A percentile compares a stretch with the other conserved stretches of the same genome.
These are phyloP conservation scores for Erpetoichthys calabaricus DNA, from an alignment of 2,797 vertebrate species.

Conservation along the genomic window DNA sequence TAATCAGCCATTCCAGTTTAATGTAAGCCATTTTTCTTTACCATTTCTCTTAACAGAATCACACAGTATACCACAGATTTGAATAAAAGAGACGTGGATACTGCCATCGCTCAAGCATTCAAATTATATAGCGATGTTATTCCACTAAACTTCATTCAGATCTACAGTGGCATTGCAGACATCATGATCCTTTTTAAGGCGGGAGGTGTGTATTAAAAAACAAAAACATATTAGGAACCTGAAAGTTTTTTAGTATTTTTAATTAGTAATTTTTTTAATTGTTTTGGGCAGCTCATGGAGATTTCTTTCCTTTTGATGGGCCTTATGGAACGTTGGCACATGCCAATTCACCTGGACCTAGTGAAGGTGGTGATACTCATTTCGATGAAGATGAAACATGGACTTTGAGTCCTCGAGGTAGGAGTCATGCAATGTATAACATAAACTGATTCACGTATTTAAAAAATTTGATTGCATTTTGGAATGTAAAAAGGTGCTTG, in stretches of 20 bases:
- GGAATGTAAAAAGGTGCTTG: no score
- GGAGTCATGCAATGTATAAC: not conserved
- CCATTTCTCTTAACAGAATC: conserved; percentile 20
- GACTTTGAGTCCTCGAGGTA: conserved; percentile 36
- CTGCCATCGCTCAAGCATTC: conserved; percentile 39
- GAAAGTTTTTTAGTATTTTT: not conserved
- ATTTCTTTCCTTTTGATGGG: conserved; percentile 63
- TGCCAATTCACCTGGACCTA: conserved; percentile 48
- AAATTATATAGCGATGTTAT: conserved; percentile 46
- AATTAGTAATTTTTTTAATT: conserved; percentile 9
- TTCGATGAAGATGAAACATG: conserved; percentile 76
- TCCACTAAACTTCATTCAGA: conserved; percentile 41
- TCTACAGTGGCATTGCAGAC: conserved; percentile 34
- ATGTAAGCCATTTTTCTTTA: not conserved
- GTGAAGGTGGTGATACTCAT: conserved; percentile 70
- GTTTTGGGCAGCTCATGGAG: conserved; percentile 58
- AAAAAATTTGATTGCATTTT: not conserved
- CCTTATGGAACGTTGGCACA: conserved; percentile 54
- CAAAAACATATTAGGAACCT: not conserved
- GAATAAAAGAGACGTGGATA: conserved; percentile 21
- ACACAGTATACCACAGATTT: conserved; percentile 30
- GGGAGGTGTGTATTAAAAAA: conserved; percentile 17
- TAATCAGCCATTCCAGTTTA: no score
- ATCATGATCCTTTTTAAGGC: conserved; percentile 50
- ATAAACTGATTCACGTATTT: not conserved